Evolutionary conservation across 2,888 invertebrate genomes (phyloP), one percentile per base, ranked within the genome.

Genomic region (Spilosoma lubricipeda): DNA sequence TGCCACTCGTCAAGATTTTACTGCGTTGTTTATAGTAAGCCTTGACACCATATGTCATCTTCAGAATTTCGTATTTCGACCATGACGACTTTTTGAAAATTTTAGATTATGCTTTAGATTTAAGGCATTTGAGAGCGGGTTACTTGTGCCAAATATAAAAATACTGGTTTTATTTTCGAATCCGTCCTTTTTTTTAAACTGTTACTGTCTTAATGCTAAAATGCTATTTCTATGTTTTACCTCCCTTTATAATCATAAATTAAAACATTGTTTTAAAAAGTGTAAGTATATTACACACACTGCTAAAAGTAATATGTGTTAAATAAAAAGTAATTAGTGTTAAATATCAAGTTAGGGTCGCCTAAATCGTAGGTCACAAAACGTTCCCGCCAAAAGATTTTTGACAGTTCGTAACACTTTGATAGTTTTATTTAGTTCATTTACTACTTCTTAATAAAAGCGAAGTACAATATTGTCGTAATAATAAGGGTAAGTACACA

Each of bases 1-100:
- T 90, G 89, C 88, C 85, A 90, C 77, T 90, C 88, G 89, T 87
- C 88, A 91, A 91, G 91, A 91, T 90, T 91, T 89, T 88, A 77
- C 71, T 73, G 67, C 70, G 15, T 42, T 71, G 77, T 76, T 79
- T 39, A 77, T 78, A 77, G 83, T 85, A 79, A 75, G 9, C 73
- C 56, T 68, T 56, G 52, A 56, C 52, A 56, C 52, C 63, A 71
- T 73, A 69, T 70, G 56, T 52, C 30, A 33, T 70, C 70, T 78
- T 74, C 30, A 20, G 39, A 42, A 63, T 67, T 45, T 45, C 59
- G 27, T 63, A 72, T 45, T 59, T 63, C n/a, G 59, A 72, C n/a
- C n/a, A n/a, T 59, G 23, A 52, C 3, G 18, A n/a, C 27, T 8
- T 65, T 70, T 63, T 36, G 15, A 56, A n/a, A 23, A 69, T 36